These are phyloP conservation scores for Cerastis rubricosa DNA, from an alignment of 2,888 invertebrate species.

Conservation along the genomic window DNA sequence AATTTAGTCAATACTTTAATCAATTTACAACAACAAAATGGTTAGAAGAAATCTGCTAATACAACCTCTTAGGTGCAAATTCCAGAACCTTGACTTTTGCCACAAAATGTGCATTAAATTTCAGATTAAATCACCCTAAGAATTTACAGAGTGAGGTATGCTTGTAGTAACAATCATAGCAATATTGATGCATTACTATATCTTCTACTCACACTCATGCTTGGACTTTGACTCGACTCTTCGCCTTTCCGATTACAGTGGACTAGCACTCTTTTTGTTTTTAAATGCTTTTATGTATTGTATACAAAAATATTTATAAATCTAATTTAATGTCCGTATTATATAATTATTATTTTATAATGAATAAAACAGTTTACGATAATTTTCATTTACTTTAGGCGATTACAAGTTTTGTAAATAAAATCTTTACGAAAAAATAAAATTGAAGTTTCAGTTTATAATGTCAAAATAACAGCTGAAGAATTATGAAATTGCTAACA, in stretches of 20 bases:
- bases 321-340: not conserved
- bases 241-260: not conserved
- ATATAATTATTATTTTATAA: not conserved
- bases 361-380: not conserved
- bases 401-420: not conserved
- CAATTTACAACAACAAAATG: not conserved
- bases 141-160: not conserved
- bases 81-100: not conserved
- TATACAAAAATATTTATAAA: slow-evolving; percentile 4
- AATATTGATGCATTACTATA: not conserved
- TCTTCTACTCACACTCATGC: not conserved
- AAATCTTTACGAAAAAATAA: not conserved
- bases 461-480: no score
- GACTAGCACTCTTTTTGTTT: not conserved
- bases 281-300: not conserved
- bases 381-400: not conserved
- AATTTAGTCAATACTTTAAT: not conserved
- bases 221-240: not conserved
- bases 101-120: not conserved
- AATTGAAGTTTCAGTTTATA: no score
- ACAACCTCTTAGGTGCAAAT: no score
- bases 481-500: no score
- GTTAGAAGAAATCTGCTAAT: not conserved
- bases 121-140: not conserved
- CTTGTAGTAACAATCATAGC: not conserved